Percentiles rank a stretch among this genome's conserved stretches.
These are phyloP conservation scores for Meandrina meandrites DNA, from an alignment of 92 coral and sea anemone genomes.

Conservation along the genomic window DNA sequence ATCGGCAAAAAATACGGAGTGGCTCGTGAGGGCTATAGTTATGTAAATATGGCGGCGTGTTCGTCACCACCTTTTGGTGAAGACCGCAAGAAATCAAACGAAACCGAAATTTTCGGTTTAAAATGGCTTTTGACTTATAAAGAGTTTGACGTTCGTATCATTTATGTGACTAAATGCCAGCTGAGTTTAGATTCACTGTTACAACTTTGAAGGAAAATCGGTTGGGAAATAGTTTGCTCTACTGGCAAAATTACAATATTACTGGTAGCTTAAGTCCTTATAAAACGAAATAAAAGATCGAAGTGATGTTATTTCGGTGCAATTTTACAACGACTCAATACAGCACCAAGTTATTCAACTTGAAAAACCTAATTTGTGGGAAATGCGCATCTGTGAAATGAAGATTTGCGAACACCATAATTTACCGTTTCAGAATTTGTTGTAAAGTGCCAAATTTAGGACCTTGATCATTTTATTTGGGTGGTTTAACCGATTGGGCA, in stretches of 20 bases:
- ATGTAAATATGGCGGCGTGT: conserved; percentile 46
- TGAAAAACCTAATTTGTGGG: background rate
- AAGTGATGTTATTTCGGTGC: background rate
- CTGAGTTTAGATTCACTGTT: background rate
- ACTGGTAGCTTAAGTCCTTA: background rate
- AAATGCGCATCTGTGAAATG: background rate
- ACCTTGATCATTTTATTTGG: conserved; percentile 1
- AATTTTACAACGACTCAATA: background rate
- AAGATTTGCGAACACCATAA: background rate
- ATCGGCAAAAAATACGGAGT: conserved; percentile 32
- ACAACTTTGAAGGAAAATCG: background rate
- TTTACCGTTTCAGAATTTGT: background rate
- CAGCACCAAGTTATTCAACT: background rate
- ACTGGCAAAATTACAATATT: background rate
- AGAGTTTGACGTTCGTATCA: background rate
- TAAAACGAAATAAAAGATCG: background rate
- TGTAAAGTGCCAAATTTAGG: background rate
- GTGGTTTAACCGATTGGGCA: background rate
- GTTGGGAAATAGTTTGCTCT: background rate
- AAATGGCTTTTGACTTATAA: background rate
- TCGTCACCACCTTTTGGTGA: background rate
- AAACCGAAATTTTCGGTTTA: conserved; percentile 14
- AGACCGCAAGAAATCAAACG: conserved; percentile 11
- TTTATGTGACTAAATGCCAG: background rate
- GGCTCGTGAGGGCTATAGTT: conserved; percentile 13